Percentiles rank a stretch among this genome's conserved stretches.
These are phyloP conservation scores for Prolemur simus DNA, from an alignment of 2,113 vertebrate genomes.

Conservation along the genomic window DNA sequence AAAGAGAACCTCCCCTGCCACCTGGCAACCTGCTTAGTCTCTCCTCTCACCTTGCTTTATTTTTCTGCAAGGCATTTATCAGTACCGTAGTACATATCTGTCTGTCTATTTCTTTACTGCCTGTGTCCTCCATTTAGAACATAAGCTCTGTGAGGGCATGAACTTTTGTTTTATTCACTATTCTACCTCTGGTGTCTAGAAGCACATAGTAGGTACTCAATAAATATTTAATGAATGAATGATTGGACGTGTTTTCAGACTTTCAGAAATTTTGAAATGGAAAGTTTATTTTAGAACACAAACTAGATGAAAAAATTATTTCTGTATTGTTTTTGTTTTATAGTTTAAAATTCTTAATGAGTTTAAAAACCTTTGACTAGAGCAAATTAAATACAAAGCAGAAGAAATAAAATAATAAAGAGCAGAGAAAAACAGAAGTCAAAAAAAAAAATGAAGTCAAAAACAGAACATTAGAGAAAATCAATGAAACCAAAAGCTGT, in stretches of 20 bases:
- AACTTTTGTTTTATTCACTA: neutral
- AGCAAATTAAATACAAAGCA: neutral
- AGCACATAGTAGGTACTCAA: neutral
- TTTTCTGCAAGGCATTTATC: neutral
- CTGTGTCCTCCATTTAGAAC: neutral
- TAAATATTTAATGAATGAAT: neutral
- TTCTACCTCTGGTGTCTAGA: neutral
- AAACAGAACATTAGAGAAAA: neutral
- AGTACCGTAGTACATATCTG: neutral
- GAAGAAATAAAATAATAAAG: neutral
- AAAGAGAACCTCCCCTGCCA: neutral
- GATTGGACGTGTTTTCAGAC: neutral
- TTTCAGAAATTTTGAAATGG: neutral
- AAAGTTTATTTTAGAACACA: conserved; percentile 21
- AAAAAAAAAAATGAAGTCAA: too few species aligned
- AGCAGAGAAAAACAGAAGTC: neutral
- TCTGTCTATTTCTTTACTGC: neutral
- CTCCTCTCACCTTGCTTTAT: neutral
- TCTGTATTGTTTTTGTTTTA: neutral
- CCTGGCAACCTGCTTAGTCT: neutral
- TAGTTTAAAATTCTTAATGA: neutral
- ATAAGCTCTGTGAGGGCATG: neutral
- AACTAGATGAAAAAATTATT: conserved; percentile 4
- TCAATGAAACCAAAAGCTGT: neutral
- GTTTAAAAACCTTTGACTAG: neutral